Evolutionary conservation across 1,140 invertebrate species (phyloP), one percentile per base, ranked within the genome.

Genomic region (Euglossa dilemma): DNA sequence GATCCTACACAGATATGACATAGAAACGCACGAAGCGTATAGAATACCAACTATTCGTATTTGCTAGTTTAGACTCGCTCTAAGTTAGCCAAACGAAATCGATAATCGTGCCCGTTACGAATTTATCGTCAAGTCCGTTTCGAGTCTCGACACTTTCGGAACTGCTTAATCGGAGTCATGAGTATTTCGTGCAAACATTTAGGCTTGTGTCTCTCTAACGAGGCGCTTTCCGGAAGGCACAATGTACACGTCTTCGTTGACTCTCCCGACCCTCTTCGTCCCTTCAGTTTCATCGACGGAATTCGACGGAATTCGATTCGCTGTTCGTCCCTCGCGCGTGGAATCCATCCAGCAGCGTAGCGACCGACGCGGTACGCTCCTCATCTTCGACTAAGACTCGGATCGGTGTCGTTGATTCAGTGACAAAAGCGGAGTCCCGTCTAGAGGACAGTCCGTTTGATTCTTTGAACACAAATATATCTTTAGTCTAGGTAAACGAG

Each of bases 401-500:
- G 52, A 36, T 61, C 54, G 25, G 61, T 52, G 14, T 61, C 47
- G 50, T 74, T 18, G 45, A 56, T 74, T 45, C 50, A 43, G 43
- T 52, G 52, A 43, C n/a, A 28, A 75, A 80, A 64, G 43, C 20
- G 16, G 70, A 11, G 50, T 47, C 71, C 61, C 16, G 18, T 28
- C 7, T 23, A 59, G 12, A 14, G 28, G 47, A 80, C 43, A 20
- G 23, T 52, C 54, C 20, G 8, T 47, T 66, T 56, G 50, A 50
- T 75, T 25, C 61, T 47, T 50, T 75, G 79, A 81, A 81, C 79
- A 81, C 79, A 81, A 81, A 81, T 43, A 81, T 43, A 56, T 56
- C 56, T 67, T 81, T 82, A 82, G 63, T 67, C 72, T 75, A 75
- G n/a, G 25, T 57, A 50, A 72, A 64, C 47, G 59, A 80, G 59